These are phyloP conservation scores for Bombylius major DNA, from an alignment of 2,888 invertebrate species.

Conservation along the genomic window DNA sequence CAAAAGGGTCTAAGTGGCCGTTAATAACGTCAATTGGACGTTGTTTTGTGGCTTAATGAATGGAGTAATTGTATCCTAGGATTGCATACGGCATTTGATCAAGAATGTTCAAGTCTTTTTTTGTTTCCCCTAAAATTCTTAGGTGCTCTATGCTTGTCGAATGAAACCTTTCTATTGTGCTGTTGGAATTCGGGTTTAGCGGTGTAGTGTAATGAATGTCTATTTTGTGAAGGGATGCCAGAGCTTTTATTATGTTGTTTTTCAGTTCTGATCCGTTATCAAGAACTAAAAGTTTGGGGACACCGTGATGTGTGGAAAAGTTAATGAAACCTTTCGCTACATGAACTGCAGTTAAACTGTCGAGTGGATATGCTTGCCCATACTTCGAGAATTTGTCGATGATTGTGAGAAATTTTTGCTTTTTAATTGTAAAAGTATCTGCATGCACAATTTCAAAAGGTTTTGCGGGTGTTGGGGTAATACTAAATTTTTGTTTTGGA, in stretches of 20 bases:
- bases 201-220: not conserved
- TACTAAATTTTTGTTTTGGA: not conserved
- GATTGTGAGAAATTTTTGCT: not conserved
- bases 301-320: not conserved
- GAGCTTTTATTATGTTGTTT: not conserved
- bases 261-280: not conserved
- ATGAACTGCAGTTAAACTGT: not conserved
- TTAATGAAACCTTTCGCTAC: not conserved
- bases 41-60: not conserved
- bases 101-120: not conserved
- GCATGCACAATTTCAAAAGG: conserved; percentile 27
- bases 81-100: not conserved
- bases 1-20: not conserved
- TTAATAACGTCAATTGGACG: not conserved
- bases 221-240: not conserved
- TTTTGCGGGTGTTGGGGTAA: not conserved
- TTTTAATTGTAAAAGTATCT: not conserved
- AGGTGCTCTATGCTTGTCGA: not conserved
- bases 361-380: not conserved
- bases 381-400: not conserved
- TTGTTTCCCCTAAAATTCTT: not conserved
- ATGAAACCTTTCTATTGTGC: not conserved
- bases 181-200: not conserved
- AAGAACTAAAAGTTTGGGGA: not conserved
- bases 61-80: not conserved